Conservation (phyloP, 2,797 vertebrate species). For the Vipera latastei region DNA sequence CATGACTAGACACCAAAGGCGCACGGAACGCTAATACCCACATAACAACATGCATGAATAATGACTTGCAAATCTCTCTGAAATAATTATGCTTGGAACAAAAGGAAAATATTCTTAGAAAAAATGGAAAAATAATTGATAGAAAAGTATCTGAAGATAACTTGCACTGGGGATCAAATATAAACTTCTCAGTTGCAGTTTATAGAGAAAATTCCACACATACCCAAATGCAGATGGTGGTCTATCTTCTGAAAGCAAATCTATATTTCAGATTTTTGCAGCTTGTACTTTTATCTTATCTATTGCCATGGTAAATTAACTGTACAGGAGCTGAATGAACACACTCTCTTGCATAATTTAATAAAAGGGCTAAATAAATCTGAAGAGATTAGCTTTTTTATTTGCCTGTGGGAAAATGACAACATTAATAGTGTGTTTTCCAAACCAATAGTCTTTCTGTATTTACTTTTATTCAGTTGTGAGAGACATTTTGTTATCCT, state of each 20-base stretch:
- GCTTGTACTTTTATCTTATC: conserved; percentile 39
- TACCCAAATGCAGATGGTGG: background rate
- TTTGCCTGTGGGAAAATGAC: conserved; percentile 44
- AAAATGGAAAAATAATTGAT: background rate
- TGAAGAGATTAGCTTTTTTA: conserved; percentile 41
- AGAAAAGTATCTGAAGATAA: background rate
- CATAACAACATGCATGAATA: background rate
- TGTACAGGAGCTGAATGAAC: conserved; percentile 35
- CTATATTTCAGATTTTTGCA: conserved; percentile 19
- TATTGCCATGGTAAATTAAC: conserved; percentile 44
- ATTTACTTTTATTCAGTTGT: conserved; percentile 50
- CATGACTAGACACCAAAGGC: no score
- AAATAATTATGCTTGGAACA: background rate
- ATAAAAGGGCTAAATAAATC: conserved; percentile 44
- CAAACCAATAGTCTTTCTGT: conserved; percentile 39
- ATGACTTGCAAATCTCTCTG: background rate
- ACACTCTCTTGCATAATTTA: conserved; percentile 31
- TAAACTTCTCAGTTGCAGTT: background rate
- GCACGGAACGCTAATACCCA: background rate
- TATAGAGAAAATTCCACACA: background rate
- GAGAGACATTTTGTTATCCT: conserved; percentile 46
- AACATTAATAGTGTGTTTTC: conserved; percentile 44
- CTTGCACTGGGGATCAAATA: background rate
- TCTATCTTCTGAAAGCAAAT: conserved; percentile 13
- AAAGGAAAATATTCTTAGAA: background rate